A percentile compares a stretch with the other conserved stretches of the same genome.
phyloP scores from a whole-genome alignment of 2,797 vertebrate species.

The Gallinago stenura region DNA sequence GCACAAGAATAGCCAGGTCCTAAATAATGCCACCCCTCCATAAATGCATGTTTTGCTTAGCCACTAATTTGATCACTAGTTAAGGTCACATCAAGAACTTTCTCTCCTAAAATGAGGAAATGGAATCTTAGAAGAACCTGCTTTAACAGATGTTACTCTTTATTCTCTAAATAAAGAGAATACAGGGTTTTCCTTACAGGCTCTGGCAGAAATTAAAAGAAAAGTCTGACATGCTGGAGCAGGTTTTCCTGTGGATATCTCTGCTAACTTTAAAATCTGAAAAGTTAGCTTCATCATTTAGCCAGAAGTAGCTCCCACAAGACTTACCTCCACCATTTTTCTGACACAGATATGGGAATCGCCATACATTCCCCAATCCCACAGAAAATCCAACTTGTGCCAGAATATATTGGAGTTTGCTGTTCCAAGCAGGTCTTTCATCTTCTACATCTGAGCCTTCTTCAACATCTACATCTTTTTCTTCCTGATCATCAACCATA shows the following conservation, averaged over 20 bases:
- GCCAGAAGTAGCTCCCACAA: background rate
- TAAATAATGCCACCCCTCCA: background rate
- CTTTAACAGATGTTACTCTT: background rate
- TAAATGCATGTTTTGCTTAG: background rate
- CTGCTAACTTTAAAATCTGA: background rate
- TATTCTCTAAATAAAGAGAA: background rate
- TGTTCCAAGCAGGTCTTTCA: slow-evolving; percentile 94
- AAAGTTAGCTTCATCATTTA: background rate
- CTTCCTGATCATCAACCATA: slow-evolving; percentile 85
- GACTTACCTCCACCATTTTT: slow-evolving; percentile 98
- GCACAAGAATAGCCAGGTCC: background rate
- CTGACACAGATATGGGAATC: slow-evolving; percentile 98
- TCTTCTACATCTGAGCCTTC: slow-evolving; percentile 86
- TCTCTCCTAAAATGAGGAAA: background rate
- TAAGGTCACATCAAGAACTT: background rate
- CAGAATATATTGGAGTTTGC: slow-evolving; percentile 97
- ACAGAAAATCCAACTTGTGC: slow-evolving; percentile 99
- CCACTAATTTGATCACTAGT: background rate
- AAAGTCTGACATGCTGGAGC: background rate
- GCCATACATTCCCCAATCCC: slow-evolving; percentile 97
- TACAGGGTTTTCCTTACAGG: background rate
- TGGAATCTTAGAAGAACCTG: background rate
- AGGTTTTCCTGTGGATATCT: background rate
- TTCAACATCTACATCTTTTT: slow-evolving; percentile 82
- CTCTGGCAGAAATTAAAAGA: background rate